Conservation (phyloP, 2,888 invertebrate species). For the Agonopterix heracliana region DNA sequence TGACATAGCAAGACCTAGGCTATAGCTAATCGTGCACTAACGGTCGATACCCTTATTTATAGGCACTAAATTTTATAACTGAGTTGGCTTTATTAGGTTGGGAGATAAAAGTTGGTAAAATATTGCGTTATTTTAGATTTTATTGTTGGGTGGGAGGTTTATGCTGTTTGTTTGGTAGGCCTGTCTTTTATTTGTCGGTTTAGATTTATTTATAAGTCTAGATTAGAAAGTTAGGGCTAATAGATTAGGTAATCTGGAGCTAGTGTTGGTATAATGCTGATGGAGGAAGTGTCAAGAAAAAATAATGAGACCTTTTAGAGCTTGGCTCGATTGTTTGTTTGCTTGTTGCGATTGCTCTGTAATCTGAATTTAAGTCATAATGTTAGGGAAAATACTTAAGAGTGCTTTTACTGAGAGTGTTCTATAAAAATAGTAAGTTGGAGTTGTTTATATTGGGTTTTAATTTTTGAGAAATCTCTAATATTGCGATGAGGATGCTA, state of each 20-base stretch:
- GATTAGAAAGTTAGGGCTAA: conserved; percentile 5
- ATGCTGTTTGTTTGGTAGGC: conserved; percentile 11
- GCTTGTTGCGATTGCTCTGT: no score
- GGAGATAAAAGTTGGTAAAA: conserved; percentile 48
- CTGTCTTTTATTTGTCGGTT: conserved; percentile 5
- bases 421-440: no score
- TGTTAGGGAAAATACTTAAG: no score
- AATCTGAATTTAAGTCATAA: no score
- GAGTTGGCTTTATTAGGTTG: conserved; percentile 48
- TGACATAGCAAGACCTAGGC: conserved; percentile 28
- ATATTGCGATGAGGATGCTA: no score
- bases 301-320: no score
- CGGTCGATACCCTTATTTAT: conserved; percentile 59
- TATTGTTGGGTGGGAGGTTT: conserved; percentile 6
- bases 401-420: no score
- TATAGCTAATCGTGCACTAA: conserved; percentile 46
- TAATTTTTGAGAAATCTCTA: no score
- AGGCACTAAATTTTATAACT: conserved; percentile 63
- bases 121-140: conserved; percentile 30
- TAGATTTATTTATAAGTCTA: conserved; percentile 9
- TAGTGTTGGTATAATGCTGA: no score
- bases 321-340: no score
- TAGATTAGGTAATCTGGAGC: not conserved
- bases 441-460: no score
- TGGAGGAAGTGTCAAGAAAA: no score